Evolutionary conservation across 53 echinoderm and acorn worm genomes (phyloP).

Genomic region (Echinometra lucunter): DNA sequence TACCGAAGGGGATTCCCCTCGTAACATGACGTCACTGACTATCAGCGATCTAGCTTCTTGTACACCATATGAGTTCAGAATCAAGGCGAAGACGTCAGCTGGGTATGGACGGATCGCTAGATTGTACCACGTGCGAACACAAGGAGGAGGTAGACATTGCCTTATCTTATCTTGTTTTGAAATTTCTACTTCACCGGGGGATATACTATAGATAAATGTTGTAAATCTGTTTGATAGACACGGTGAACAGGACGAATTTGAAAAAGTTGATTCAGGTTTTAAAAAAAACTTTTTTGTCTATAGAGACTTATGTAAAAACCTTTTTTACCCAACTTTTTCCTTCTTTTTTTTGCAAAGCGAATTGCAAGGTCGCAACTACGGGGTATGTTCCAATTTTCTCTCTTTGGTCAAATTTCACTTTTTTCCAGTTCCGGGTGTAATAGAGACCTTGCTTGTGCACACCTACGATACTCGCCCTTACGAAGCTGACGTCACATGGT

Average conservation of each 20-base stretch:
- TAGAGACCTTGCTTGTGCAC: slow-evolving; percentile 53
- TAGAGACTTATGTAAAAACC: no score
- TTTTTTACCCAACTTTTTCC: no score
- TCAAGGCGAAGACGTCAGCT: slow-evolving; percentile 48
- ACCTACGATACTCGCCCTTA: slow-evolving; percentile 59
- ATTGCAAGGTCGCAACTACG: no score
- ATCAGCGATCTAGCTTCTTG: slow-evolving; percentile 60
- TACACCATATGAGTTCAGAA: slow-evolving; percentile 61
- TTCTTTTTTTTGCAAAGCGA: no score
- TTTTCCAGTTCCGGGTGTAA: neutral
- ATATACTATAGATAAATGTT: no score
- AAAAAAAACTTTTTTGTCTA: no score
- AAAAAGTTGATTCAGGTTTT: no score
- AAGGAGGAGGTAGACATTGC: slow-evolving; percentile 47
- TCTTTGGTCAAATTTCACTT: neutral
- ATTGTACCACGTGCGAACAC: slow-evolving; percentile 48
- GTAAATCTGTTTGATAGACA: no score
- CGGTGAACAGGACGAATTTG: no score
- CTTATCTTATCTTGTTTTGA: neutral
- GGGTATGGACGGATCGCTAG: slow-evolving; percentile 20
- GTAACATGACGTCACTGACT: slow-evolving; percentile 61
- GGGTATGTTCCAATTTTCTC: no score
- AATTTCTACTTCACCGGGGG: no score
- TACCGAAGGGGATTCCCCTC: slow-evolving; percentile 38
- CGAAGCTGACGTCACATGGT: slow-evolving; percentile 65